These are phyloP conservation scores for Vanessa tameamea DNA, from an alignment of 1,140 invertebrate species.

Conservation along the genomic window DNA sequence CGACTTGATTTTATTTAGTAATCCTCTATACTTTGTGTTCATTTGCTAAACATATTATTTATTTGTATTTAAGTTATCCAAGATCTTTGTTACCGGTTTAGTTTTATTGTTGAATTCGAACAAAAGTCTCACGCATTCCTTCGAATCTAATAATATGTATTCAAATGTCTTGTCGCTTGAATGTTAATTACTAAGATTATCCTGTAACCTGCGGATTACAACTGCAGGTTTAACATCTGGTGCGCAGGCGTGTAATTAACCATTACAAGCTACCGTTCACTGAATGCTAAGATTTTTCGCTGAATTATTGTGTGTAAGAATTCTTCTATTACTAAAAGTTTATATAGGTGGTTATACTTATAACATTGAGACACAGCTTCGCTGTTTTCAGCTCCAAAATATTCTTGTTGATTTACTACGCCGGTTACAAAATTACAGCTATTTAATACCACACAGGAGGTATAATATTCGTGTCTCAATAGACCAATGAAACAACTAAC, in stretches of 20 bases:
- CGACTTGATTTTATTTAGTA: not conserved
- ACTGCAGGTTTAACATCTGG: constrained; percentile 58
- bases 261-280: constrained; percentile 64
- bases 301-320: constrained; percentile 40
- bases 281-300: constrained; percentile 45
- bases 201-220: constrained; percentile 39
- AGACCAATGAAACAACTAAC: constrained; percentile 32
- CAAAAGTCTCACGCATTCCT: constrained; percentile 26
- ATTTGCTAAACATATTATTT: not conserved
- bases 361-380: not conserved
- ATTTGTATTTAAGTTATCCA: not conserved
- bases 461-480: constrained; percentile 15
- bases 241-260: constrained; percentile 53
- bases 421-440: constrained; percentile 13
- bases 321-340: not conserved
- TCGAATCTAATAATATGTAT: constrained; percentile 29
- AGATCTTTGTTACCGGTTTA: not conserved
- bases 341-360: not conserved
- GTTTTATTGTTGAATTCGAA: constrained; percentile 15
- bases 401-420: not conserved
- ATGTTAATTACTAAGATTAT: constrained; percentile 60
- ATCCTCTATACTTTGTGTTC: not conserved
- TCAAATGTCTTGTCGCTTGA: constrained; percentile 31
- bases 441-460: constrained; percentile 19
- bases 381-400: not conserved